Percentiles rank a stretch among this genome's conserved stretches.
Conservation (phyloP, 1,140 invertebrate species). For the Drosophila orosa region DNA sequence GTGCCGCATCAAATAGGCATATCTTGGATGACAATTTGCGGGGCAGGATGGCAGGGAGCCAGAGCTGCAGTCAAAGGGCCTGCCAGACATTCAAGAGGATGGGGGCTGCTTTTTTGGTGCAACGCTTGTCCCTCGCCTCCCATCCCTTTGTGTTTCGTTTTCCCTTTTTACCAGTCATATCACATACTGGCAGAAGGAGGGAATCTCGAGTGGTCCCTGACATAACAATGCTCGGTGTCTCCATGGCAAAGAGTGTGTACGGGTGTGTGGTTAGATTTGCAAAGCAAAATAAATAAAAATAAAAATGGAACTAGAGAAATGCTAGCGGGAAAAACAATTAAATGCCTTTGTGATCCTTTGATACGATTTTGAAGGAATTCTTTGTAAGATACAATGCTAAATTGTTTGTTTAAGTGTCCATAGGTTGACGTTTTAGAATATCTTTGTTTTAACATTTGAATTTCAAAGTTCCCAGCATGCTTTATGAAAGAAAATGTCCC, state of each 20-base stretch:
- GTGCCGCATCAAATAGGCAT: constrained; percentile 39
- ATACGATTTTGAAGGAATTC: constrained; percentile 32
- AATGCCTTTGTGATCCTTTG: constrained; percentile 43
- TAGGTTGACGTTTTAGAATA: background rate
- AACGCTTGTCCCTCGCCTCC: constrained; percentile 16
- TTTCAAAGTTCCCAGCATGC: background rate
- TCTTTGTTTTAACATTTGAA: background rate
- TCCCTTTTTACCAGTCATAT: constrained; percentile 35
- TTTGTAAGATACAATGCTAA: constrained; percentile 5
- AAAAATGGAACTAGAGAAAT: constrained; percentile 14
- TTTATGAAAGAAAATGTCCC: background rate
- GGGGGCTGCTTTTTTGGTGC: constrained; percentile 16
- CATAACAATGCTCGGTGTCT: constrained; percentile 46
- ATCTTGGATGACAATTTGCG: constrained; percentile 26
- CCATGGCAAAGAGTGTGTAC: constrained; percentile 9
- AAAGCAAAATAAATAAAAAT: constrained; percentile 37
- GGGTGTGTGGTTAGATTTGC: constrained; percentile 38
- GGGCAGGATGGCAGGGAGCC: constrained; percentile 10
- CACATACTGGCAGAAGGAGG: constrained; percentile 16
- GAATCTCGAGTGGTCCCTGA: constrained; percentile 30
- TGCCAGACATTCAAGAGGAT: constrained; percentile 12
- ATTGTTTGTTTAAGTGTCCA: constrained; percentile 6
- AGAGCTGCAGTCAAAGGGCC: constrained; percentile 19
- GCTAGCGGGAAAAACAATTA: constrained; percentile 34
- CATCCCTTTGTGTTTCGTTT: background rate